Evolutionary conservation across 1,140 invertebrate species (phyloP).

Genomic region (Pseudomyrmex gracilis): DNA sequence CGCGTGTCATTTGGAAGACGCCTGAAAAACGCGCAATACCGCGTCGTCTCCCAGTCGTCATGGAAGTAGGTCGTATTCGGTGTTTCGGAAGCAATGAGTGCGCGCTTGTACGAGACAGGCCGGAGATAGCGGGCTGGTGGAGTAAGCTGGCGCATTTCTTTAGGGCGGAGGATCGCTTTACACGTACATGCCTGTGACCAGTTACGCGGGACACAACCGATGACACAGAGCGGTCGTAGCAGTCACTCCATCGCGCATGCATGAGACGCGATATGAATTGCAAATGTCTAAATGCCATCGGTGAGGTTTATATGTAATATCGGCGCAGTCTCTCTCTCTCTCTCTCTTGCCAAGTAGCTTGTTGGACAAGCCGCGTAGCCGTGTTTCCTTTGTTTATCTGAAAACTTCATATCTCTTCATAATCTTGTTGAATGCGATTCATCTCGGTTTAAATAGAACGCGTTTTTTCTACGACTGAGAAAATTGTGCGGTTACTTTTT

Average conservation of each 20-base stretch:
- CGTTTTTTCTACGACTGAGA: no score
- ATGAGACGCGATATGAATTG: slow-evolving; percentile 76
- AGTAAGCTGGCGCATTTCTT: slow-evolving; percentile 59
- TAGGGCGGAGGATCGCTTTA: slow-evolving; percentile 48
- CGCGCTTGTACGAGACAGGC: slow-evolving; percentile 31
- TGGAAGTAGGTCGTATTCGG: slow-evolving; percentile 62
- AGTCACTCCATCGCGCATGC: slow-evolving; percentile 75
- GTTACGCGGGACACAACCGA: slow-evolving; percentile 68
- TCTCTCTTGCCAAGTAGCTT: slow-evolving; percentile 70
- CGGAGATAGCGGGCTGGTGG: background rate
- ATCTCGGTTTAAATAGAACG: background rate
- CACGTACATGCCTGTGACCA: slow-evolving; percentile 60
- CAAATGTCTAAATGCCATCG: slow-evolving; percentile 65
- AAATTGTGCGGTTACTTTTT: background rate
- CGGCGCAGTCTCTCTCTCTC: slow-evolving; percentile 50
- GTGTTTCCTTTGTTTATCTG: slow-evolving; percentile 34
- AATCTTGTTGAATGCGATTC: slow-evolving; percentile 34
- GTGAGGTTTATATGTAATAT: slow-evolving; percentile 68
- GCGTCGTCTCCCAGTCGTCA: slow-evolving; percentile 7
- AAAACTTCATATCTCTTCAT: slow-evolving; percentile 58
- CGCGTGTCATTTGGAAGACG: background rate
- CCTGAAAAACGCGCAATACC: background rate
- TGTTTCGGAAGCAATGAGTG: slow-evolving; percentile 47
- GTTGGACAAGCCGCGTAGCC: slow-evolving; percentile 46
- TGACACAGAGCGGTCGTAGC: slow-evolving; percentile 70